Conservation (phyloP, 53 echinoderm and acorn worm genomes). For the Henricia sp. region DNA sequence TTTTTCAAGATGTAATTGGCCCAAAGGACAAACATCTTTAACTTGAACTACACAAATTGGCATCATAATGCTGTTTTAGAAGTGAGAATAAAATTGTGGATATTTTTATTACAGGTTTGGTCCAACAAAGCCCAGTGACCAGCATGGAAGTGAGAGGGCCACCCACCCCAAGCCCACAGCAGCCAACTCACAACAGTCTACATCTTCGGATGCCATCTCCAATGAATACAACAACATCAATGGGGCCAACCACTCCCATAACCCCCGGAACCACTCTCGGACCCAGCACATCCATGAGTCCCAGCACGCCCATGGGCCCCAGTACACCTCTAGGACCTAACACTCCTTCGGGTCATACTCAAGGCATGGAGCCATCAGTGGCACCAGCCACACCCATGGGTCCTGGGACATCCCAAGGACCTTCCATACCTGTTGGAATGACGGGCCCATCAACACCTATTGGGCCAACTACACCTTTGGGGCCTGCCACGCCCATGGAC, state of each 20-base stretch:
- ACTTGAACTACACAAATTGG: no score
- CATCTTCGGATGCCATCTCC: slow-evolving; percentile 56
- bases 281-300: slow-evolving; percentile 54
- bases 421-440: no score
- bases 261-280: slow-evolving; percentile 57
- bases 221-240: slow-evolving; percentile 52
- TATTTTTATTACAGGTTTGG: slow-evolving; percentile 13
- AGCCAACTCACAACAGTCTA: slow-evolving; percentile 27
- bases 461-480: background rate
- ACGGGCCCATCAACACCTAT: background rate
- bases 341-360: slow-evolving; percentile 44
- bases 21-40: no score
- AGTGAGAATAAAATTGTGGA: background rate
- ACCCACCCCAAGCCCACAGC: slow-evolving; percentile 35
- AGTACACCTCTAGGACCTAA: slow-evolving; percentile 27
- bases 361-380: slow-evolving; percentile 12
- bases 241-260: slow-evolving; percentile 58
- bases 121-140: slow-evolving; percentile 29
- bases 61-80: no score
- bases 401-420: no score
- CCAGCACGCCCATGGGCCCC: slow-evolving; percentile 48
- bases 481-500: background rate
- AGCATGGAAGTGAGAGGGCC: slow-evolving; percentile 41
- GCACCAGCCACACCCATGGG: slow-evolving; percentile 36
- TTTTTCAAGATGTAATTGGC: no score